Conservation (phyloP, 2,113 vertebrate genomes). For the Glareola pratincola region DNA sequence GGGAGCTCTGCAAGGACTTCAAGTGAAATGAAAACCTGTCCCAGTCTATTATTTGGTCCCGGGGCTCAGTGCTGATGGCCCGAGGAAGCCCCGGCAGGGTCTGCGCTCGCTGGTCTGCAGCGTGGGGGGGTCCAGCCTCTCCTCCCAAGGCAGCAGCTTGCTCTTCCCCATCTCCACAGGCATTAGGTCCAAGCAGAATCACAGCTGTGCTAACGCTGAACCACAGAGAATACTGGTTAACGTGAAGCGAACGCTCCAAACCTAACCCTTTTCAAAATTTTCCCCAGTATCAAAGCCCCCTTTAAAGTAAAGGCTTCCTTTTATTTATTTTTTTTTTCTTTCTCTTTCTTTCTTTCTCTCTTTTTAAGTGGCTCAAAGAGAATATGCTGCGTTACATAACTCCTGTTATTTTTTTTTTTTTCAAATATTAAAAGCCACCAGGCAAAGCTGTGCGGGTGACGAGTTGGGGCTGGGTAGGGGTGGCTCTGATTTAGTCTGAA, state of each 20-base stretch:
- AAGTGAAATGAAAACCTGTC: fast-evolving
- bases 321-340: fast-evolving
- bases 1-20: background rate
- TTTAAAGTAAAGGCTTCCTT: background rate
- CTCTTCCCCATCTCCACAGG: background rate
- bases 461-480: background rate
- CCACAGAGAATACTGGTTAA: background rate
- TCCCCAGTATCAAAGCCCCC: background rate
- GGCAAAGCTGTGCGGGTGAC: background rate
- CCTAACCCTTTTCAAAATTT: background rate
- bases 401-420: background rate
- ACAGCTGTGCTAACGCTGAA: background rate
- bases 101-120: fast-evolving
- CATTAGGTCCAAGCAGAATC: fast-evolving
- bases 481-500: background rate
- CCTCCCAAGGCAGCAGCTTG: background rate
- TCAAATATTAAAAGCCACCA: background rate
- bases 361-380: background rate
- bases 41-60: fast-evolving
- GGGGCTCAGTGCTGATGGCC: background rate
- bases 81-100: background rate
- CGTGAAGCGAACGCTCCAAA: background rate
- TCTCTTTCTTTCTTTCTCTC: background rate
- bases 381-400: background rate
- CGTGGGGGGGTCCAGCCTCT: background rate